Evolutionary conservation across 2,113 vertebrate species (phyloP).

Genomic region (Pterocles burchelli): DNA sequence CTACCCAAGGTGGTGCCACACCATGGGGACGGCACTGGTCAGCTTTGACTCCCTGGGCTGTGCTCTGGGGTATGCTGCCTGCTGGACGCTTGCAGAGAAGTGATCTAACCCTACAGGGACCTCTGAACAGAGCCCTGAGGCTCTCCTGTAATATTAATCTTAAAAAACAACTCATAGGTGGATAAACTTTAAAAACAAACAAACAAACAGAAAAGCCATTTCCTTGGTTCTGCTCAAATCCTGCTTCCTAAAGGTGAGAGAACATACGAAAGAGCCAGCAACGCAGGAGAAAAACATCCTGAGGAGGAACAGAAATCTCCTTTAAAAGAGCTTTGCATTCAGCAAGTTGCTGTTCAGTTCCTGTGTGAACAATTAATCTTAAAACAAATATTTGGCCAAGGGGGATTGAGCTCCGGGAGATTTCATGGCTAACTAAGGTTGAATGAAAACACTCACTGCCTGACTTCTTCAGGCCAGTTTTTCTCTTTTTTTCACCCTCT

Average conservation of each 20-base stretch:
- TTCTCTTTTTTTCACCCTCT: constrained; percentile 56
- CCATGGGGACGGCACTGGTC: fast-evolving
- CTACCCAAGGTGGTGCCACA: neutral
- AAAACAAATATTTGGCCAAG: constrained; percentile 58
- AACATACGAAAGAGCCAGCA: neutral
- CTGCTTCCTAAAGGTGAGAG: neutral
- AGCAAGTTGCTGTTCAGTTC: constrained; percentile 24
- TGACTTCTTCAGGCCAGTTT: constrained; percentile 52
- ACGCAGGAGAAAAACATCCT: neutral
- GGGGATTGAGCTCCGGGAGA: constrained; percentile 2
- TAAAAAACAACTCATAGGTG: neutral
- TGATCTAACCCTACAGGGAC: neutral
- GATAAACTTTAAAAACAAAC: neutral
- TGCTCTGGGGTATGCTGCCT: neutral
- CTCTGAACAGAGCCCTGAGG: neutral
- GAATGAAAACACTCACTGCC: constrained; percentile 30
- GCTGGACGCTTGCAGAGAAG: neutral
- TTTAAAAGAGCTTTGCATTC: constrained; percentile 5
- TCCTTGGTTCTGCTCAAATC: neutral
- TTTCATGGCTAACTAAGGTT: constrained; percentile 34
- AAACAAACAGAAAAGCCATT: neutral
- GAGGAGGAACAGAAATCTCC: neutral
- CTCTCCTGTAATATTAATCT: neutral
- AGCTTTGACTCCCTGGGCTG: neutral
- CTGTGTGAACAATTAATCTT: constrained; percentile 53